These are phyloP conservation scores for Dendrophyllia cribrosa DNA, from an alignment of 64 coral and sea anemone species.

Conservation along the genomic window DNA sequence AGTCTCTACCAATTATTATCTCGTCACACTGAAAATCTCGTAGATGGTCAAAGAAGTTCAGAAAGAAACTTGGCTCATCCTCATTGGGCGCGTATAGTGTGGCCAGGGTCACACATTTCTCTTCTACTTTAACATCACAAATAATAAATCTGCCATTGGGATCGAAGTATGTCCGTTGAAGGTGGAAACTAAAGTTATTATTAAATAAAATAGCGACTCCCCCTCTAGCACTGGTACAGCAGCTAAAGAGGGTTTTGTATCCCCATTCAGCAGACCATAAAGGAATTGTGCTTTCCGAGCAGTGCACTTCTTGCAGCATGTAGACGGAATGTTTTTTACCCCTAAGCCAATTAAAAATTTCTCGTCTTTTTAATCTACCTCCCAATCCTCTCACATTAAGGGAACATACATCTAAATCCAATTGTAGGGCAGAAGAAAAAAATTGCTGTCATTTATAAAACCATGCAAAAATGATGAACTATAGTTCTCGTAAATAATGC, in stretches of 20 bases:
- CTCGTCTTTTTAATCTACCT: too few species aligned
- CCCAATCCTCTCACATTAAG: too few species aligned
- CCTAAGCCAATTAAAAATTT: too few species aligned
- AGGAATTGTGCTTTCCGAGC: not conserved
- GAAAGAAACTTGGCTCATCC: not conserved
- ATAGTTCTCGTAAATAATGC: too few species aligned
- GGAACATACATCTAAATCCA: too few species aligned
- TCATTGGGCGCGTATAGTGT: constrained; percentile 25
- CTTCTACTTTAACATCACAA: not conserved
- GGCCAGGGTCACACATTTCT: constrained; percentile 3
- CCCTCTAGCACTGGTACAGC: too few species aligned
- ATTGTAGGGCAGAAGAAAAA: too few species aligned
- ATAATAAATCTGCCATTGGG: not conserved
- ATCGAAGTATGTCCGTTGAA: not conserved
- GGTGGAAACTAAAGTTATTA: not conserved
- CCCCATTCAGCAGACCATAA: not conserved
- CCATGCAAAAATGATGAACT: too few species aligned
- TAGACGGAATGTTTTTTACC: too few species aligned
- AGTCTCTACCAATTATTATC: constrained; percentile 10
- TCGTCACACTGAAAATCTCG: constrained; percentile 5
- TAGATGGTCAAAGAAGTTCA: constrained; percentile 9
- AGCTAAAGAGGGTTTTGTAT: not conserved
- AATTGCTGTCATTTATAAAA: too few species aligned
- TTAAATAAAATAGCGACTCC: not conserved
- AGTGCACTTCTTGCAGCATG: too few species aligned